Evolutionary conservation across 2,888 invertebrate species (phyloP), one percentile per base, ranked within the genome.

Genomic region (Idaea biselata): DNA sequence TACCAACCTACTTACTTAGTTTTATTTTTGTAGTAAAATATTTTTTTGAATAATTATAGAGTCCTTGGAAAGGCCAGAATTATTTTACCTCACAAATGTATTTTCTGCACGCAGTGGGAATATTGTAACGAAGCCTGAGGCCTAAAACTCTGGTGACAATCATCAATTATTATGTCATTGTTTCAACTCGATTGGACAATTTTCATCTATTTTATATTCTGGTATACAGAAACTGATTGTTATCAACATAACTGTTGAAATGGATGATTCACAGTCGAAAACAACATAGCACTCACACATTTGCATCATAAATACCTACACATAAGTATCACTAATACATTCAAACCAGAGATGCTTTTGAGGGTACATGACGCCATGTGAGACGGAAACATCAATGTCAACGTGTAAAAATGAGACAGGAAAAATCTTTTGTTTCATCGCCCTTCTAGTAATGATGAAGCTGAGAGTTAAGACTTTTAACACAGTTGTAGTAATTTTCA

Each of bases 341-440:
- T 74, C 79, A 82, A 79, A 82, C 74, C 73, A 73, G 81, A 82
- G 81, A 83, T 80, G 82, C 82, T 84, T 84, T 87, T 86, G 86
- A 87, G 87, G 87, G 87, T 89, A 87, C 81, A 84, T 84, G 79
- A 76, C 74, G 76, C 80, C 68, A 75, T 75, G 73, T 69, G 89
- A 83, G 83, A 90, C 67, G 73, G 81, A 82, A 78, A 83, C 87
- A 89, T 74, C 73, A 74, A 80, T 77, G 75, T 74, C 71, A 68
- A 69, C 57, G 63, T 55, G 87, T 67, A 74, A 66, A 79, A 84
- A 74, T 68, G 85, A 79, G 86, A 89, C 68, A 75, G 70, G 74
- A 76, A 63, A 76, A 67, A 71, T 75, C 89, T 89, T 89, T 92
- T 92, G 91, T 92, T 91, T 91, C 87, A 88, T 82, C 87, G 88